Conservation (phyloP, 1,140 invertebrate species). For the Anoplophora glabripennis region DNA sequence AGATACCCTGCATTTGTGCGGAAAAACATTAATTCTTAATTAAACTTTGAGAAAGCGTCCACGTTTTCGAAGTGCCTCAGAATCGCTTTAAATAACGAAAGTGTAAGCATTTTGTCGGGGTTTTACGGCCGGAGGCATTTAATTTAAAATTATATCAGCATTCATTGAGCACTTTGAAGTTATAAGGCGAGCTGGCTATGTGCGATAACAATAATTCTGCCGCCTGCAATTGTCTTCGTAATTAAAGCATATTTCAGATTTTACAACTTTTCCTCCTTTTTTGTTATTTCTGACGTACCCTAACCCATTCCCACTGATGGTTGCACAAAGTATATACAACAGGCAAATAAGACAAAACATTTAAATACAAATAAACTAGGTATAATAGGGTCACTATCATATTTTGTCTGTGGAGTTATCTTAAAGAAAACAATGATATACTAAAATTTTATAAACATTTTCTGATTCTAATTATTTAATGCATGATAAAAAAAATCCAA, state of each 20-base stretch:
- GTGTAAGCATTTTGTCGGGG: conserved; percentile 31
- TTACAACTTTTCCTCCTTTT: background rate
- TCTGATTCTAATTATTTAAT: no score
- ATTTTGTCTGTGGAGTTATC: no score
- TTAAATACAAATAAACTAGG: no score
- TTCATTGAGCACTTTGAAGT: conserved; percentile 21
- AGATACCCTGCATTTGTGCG: background rate
- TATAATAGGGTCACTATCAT: no score
- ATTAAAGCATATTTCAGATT: conserved; percentile 20
- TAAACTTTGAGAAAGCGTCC: conserved; percentile 27
- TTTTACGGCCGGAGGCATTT: conserved; percentile 16
- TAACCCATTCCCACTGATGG: no score
- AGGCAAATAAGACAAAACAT: no score
- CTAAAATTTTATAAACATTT: no score
- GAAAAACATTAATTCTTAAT: conserved; percentile 13
- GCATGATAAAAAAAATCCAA: no score
- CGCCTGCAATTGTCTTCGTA: conserved; percentile 18
- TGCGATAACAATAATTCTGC: conserved; percentile 27
- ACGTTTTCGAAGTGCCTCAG: conserved; percentile 26
- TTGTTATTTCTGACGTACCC: no score
- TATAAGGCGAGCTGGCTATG: conserved; percentile 21
- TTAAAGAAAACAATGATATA: no score
- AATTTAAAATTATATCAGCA: conserved; percentile 26
- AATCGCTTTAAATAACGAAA: conserved; percentile 31
- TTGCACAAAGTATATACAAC: no score